Evolutionary conservation across 2,113 vertebrate species (phyloP).

Genomic region (Clarias gariepinus): DNA sequence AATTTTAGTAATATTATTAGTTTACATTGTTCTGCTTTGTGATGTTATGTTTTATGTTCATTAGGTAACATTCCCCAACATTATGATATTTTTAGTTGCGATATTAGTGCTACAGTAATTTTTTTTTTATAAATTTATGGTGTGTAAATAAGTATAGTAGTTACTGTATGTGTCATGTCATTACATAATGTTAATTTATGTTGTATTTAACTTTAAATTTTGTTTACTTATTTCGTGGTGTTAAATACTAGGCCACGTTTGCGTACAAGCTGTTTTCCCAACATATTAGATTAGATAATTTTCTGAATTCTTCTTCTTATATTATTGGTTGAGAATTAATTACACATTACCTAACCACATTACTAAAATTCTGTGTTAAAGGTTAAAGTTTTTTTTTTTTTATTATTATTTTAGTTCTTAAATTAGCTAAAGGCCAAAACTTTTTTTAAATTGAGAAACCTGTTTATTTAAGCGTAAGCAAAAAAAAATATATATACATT

Average conservation of each 20-base stretch:
- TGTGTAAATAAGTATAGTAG: too few species aligned
- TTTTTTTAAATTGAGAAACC: too few species aligned
- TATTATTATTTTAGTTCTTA: background rate
- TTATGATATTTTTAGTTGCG: too few species aligned
- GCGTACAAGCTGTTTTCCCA: background rate
- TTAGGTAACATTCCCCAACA: too few species aligned
- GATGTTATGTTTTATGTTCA: too few species aligned
- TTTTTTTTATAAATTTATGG: too few species aligned
- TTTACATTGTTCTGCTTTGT: too few species aligned
- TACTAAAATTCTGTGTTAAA: background rate
- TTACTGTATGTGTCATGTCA: too few species aligned
- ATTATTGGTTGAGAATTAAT: background rate
- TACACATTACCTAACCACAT: background rate
- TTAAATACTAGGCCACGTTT: background rate
- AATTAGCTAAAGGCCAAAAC: too few species aligned
- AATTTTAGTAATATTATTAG: too few species aligned
- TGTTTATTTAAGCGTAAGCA: background rate
- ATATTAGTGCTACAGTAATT: too few species aligned
- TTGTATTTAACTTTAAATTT: background rate
- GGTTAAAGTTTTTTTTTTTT: background rate
- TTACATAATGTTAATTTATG: background rate
- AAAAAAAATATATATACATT: background rate
- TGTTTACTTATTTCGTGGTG: background rate
- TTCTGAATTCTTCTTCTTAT: background rate
- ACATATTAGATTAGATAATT: background rate